phyloP scores from a whole-genome alignment of 2,888 invertebrate genomes.

The Rhagonycha lutea region DNA sequence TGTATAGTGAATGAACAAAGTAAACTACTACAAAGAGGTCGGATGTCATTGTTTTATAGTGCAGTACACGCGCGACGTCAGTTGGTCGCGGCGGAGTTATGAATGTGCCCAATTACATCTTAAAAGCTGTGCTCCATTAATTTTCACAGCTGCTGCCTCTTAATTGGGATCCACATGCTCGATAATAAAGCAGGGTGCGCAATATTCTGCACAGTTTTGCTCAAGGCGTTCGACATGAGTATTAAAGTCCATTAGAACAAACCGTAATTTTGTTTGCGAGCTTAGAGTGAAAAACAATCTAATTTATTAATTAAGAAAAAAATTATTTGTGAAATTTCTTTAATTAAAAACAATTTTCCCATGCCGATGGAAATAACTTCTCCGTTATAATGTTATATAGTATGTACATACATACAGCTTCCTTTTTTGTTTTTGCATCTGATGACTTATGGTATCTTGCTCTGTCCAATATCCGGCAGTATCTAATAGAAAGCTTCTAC shows the following conservation, averaged over 20 bases:
- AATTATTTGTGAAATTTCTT: neutral
- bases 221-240: slow-evolving; percentile 27
- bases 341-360: neutral
- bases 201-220: slow-evolving; percentile 31
- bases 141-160: slow-evolving; percentile 67
- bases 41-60: slow-evolving; percentile 32
- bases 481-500: slow-evolving; percentile 25
- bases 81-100: slow-evolving; percentile 56
- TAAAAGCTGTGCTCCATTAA: slow-evolving; percentile 67
- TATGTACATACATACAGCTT: neutral
- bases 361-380: neutral
- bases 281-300: neutral
- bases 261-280: neutral
- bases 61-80: slow-evolving; percentile 33
- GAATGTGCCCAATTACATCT: slow-evolving; percentile 68
- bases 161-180: slow-evolving; percentile 63
- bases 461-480: slow-evolving; percentile 20
- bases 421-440: neutral
- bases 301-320: neutral
- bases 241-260: slow-evolving; percentile 1
- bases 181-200: slow-evolving; percentile 58
- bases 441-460: slow-evolving; percentile 16
- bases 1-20: slow-evolving; percentile 13
- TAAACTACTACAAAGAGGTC: slow-evolving; percentile 25
- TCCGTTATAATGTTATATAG: neutral